Conservation (phyloP, 2,797 vertebrate species). For the Enteromius radiatus region DNA sequence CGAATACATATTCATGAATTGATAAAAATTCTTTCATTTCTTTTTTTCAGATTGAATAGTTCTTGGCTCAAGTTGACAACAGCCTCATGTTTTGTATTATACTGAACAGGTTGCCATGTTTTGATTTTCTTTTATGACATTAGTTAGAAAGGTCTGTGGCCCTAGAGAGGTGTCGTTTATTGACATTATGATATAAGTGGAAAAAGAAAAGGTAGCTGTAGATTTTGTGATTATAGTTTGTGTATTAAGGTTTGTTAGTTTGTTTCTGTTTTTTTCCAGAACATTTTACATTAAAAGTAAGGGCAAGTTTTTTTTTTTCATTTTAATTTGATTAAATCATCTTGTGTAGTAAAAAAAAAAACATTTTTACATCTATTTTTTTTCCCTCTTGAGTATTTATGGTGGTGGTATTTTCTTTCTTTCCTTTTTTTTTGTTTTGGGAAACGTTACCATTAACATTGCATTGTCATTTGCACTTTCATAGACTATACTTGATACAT, state of each 20-base stretch:
- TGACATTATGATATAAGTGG: conserved; percentile 62
- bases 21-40: neutral
- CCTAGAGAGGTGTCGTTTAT: conserved; percentile 68
- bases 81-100: neutral
- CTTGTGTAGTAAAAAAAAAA: conserved; percentile 62
- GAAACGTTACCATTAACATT: conserved; percentile 91
- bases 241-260: conserved; percentile 22
- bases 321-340: conserved; percentile 67
- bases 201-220: conserved; percentile 73
- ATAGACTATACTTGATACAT: conserved; percentile 99
- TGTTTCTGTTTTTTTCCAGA: conserved; percentile 58
- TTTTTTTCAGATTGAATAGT: neutral
- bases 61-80: neutral
- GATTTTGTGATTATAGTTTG: conserved; percentile 65
- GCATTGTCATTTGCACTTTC: conserved; percentile 98
- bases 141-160: neutral
- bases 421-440: conserved; percentile 93
- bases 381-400: conserved; percentile 80
- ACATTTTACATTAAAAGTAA: conserved; percentile 72
- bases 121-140: neutral
- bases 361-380: conserved; percentile 65
- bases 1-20: conserved; percentile 22
- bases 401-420: conserved; percentile 84
- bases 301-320: conserved; percentile 63
- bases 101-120: conserved; percentile 2